Base-by-base conservation (phyloP, 2,113 vertebrate species). In the Scomber colias region DNA sequence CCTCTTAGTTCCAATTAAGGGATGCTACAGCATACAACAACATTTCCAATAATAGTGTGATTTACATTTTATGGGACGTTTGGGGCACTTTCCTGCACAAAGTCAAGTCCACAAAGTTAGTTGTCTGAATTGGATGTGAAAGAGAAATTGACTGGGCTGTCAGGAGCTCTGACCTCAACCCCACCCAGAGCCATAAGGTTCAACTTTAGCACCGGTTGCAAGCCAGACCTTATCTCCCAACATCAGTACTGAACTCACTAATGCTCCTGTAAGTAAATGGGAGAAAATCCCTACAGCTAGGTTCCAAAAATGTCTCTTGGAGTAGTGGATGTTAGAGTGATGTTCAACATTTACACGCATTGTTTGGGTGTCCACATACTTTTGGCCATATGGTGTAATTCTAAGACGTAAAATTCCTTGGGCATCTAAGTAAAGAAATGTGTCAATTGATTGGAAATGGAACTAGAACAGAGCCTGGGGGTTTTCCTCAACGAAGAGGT, bases 381-480 rank as follows among this genome's bases (percentile, higher is more conserved):
- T 82, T 44, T 21, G 16, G 10, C 35, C 40, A 46, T n/a, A 61
- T 27, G 11, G 11, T 12, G 19, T 35, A 17, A 60, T 79, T 73
- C 55, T 82, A 15, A 45, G 64, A 77, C 50, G 27, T 50, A 79
- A 71, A 71, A 54, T 56, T 82, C 69, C 63, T 66, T 6, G 0
- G 74, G 75, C 75, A n/a, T 40, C 48, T 7, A 15, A 53, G 69
- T 73, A 49, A 74, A 74, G 64, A 67, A 74, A 75, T 8, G 8
- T 75, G 50, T 57, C 62, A 40, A 85, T 46, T 78, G 81, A 89
- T 82, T 85, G 74, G 57, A 85, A 90, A 63, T 77, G 77, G 80
- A 87, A 83, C 64, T 68, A 82, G 88, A 87, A 86, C 77, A 79
- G 82, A 75, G 83, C 92, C 90, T 64, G 40, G 49, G 79, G 87